phyloP scores from a whole-genome alignment of 2,113 vertebrate species.

The Actenoides hombroni region DNA sequence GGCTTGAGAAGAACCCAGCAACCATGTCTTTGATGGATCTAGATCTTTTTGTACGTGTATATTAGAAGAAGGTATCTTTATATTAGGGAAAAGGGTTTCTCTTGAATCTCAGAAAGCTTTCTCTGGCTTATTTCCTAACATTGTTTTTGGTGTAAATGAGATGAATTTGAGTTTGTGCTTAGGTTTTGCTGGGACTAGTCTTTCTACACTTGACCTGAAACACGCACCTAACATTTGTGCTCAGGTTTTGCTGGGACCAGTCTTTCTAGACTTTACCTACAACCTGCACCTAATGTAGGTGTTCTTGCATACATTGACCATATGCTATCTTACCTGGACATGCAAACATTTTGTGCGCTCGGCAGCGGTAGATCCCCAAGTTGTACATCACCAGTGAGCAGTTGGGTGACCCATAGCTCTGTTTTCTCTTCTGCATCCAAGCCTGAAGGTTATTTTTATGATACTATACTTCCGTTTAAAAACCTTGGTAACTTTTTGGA shows the following conservation, averaged over 20 bases:
- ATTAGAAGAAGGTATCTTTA: background rate
- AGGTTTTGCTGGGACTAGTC: background rate
- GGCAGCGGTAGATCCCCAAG: background rate
- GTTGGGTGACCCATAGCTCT: fast-evolving
- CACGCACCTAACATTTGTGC: background rate
- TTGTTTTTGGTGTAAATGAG: too few species aligned
- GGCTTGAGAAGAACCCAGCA: too few species aligned
- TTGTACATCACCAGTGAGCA: background rate
- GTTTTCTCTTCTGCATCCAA: background rate
- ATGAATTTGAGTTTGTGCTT: background rate
- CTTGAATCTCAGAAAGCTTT: background rate
- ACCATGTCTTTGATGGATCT: background rate
- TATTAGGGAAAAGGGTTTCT: background rate
- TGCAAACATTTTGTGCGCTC: background rate
- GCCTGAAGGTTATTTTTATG: background rate
- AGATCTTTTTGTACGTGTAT: background rate
- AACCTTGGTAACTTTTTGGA: background rate
- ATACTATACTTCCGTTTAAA: background rate
- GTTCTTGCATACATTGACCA: fast-evolving
- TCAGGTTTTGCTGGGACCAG: background rate
- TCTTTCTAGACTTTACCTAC: background rate
- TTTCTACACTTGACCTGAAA: background rate
- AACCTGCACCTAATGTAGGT: fast-evolving
- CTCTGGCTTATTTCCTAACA: background rate
- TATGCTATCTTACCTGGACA: background rate